Percentiles rank a stretch among this genome's conserved stretches.
Evolutionary conservation across 2,888 invertebrate species (phyloP).

Genomic region (Sminthurinus aureus): DNA sequence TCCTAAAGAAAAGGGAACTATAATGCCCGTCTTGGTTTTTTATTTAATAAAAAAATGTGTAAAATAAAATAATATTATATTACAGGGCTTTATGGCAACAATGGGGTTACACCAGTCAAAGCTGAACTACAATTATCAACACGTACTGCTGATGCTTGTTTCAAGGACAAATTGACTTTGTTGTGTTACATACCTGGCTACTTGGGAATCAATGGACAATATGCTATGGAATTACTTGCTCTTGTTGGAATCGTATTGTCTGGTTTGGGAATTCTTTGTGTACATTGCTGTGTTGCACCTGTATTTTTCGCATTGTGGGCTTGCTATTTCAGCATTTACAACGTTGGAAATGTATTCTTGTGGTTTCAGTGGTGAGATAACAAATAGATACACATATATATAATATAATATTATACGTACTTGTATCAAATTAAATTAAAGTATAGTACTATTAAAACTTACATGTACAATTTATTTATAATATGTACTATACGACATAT

Average conservation of each 20-base stretch:
- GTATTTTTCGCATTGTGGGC: conserved; percentile 73
- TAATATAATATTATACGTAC: too few species aligned
- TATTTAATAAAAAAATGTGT: not conserved
- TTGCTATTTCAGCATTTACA: conserved; percentile 76
- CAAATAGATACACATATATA: not conserved
- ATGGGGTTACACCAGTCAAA: conserved; percentile 75
- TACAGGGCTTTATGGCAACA: conserved; percentile 77
- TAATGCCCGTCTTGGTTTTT: not conserved
- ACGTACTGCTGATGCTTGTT: conserved; percentile 67
- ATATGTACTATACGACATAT: not conserved
- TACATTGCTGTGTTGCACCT: conserved; percentile 67
- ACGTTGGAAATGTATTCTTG: conserved; percentile 78
- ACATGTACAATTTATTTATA: not conserved
- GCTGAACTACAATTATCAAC: conserved; percentile 65
- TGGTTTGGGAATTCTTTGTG: conserved; percentile 65
- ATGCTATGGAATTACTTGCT: conserved; percentile 74
- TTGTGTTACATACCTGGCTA: conserved; percentile 72
- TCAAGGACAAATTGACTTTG: conserved; percentile 72
- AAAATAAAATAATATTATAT: conserved; percentile 20
- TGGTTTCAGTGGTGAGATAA: conserved; percentile 72
- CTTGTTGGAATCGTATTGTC: conserved; percentile 72
- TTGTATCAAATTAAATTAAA: too few species aligned
- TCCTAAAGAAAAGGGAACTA: too few species aligned
- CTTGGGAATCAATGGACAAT: conserved; percentile 72
- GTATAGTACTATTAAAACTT: not conserved